phyloP scores from a whole-genome alignment of 2,113 vertebrate species.

The Elephantulus edwardii region DNA sequence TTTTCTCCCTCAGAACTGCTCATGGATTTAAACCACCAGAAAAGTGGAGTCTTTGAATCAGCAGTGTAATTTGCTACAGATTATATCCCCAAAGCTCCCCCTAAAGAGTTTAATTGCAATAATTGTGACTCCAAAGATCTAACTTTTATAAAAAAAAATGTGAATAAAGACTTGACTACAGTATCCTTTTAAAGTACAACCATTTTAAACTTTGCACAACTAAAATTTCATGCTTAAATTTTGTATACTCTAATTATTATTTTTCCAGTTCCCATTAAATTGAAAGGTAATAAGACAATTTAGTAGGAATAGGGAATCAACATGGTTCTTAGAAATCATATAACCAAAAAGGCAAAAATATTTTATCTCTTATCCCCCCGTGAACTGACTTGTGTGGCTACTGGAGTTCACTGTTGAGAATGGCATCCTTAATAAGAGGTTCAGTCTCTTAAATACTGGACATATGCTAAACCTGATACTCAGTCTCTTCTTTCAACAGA shows the following conservation, averaged over 20 bases:
- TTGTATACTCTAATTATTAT: background rate
- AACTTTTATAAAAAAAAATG: background rate
- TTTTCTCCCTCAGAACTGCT: no score
- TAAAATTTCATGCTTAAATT: background rate
- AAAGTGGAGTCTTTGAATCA: no score
- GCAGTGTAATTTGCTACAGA: no score
- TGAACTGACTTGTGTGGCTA: background rate
- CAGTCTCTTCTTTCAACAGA: background rate
- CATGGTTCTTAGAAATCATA: background rate
- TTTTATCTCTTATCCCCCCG: background rate
- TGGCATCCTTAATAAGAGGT: background rate
- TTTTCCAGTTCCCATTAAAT: background rate
- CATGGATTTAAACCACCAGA: no score
- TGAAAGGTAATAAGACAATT: slow-evolving; percentile 19
- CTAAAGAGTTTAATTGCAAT: background rate
- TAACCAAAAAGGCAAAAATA: background rate
- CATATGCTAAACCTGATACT: background rate
- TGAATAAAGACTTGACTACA: background rate
- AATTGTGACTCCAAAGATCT: background rate
- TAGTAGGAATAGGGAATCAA: slow-evolving; percentile 17
- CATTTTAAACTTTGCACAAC: background rate
- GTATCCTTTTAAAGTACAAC: background rate
- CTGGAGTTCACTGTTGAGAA: background rate
- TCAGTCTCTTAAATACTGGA: background rate
- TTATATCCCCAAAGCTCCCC: no score